These are phyloP conservation scores for Nesogale talazaci DNA, from an alignment of 2,113 vertebrate genomes.

Conservation along the genomic window DNA sequence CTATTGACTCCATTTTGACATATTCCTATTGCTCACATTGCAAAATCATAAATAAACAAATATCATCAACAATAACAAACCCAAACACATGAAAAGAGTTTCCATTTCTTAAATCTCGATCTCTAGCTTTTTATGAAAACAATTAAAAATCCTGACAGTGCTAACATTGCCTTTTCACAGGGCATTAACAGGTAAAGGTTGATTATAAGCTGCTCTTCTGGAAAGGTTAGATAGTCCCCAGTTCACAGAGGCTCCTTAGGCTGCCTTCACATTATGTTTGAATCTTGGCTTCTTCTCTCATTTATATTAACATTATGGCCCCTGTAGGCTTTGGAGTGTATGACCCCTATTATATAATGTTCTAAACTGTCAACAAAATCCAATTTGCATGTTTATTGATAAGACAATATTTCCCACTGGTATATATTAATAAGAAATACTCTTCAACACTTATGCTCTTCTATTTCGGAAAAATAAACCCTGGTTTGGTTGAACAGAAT, in stretches of 20 bases:
- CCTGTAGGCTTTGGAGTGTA: slow-evolving; percentile 33
- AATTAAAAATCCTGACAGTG: slow-evolving; percentile 21
- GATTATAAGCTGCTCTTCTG: not conserved
- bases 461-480: slow-evolving; percentile 9
- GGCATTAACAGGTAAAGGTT: not conserved
- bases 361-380: slow-evolving; percentile 66
- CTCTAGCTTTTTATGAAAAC: slow-evolving; percentile 9
- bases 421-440: slow-evolving; percentile 70
- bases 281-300: slow-evolving; percentile 51
- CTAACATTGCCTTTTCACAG: not conserved
- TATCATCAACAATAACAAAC: not conserved
- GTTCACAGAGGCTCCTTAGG: not conserved
- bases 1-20: not conserved
- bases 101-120: not conserved
- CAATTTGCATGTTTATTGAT: slow-evolving; percentile 76
- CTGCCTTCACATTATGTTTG: not conserved
- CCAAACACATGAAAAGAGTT: no score
- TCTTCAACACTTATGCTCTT: slow-evolving; percentile 59
- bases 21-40: not conserved
- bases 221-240: slow-evolving; percentile 52
- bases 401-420: slow-evolving; percentile 66
- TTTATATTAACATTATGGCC: slow-evolving; percentile 44
- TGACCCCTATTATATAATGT: slow-evolving; percentile 71
- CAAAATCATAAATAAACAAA: not conserved
- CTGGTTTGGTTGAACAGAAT: not conserved